Evolutionary conservation across 2,888 invertebrate genomes (phyloP), one percentile per base, ranked within the genome.

Genomic region (Synanthedon myopaeformis): DNA sequence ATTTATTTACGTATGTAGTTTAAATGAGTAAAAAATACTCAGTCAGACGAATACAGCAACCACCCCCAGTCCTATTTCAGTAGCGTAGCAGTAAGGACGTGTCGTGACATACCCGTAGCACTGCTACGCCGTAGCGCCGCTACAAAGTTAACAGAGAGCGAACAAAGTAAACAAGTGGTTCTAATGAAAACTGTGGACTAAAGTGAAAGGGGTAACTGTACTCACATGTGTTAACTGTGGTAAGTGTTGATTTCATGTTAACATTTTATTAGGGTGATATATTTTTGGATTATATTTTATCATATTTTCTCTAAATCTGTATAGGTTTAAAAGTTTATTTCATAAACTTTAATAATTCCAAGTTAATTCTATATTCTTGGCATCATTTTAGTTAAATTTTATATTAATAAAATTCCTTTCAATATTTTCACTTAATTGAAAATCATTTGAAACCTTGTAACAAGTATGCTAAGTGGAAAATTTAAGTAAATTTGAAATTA

Each of bases 81-180:
- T 41, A 48, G 49, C 55, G 55, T 54, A 56, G 55, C 53, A 17
- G 48, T 12, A 10, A 28, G 49, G 52, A 54, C 57, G 55, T 54
- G 53, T 56, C 49, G 17, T 49, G 51, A 11, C 51, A 12, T 41
- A 14, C 45, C 14, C 45, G 13, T 45, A 45, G 45, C 13, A 45
- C 45, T 12, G 55, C 53, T 57, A 53, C 57, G 57, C 51, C 51
- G 57, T 57, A 57, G 55, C 51, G 42, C 45, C 13, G 28, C 51
- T 45, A 52, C 51, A 14, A 41, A 51, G 49, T 57, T 53, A 54
- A 55, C 51, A 50, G 52, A 49, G 42, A 23, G 57, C 55, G 54
- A 49, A 54, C 55, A 52, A 54, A 55, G 53, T 55, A 55, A 54
- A 54, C 57, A 55, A 57, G 55, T 57, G 55, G 51, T 57, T 55